A percentile compares a stretch with the other conserved stretches of the same genome.
phyloP scores from a whole-genome alignment of 2,888 invertebrate genomes.

The Idaea biselata region DNA sequence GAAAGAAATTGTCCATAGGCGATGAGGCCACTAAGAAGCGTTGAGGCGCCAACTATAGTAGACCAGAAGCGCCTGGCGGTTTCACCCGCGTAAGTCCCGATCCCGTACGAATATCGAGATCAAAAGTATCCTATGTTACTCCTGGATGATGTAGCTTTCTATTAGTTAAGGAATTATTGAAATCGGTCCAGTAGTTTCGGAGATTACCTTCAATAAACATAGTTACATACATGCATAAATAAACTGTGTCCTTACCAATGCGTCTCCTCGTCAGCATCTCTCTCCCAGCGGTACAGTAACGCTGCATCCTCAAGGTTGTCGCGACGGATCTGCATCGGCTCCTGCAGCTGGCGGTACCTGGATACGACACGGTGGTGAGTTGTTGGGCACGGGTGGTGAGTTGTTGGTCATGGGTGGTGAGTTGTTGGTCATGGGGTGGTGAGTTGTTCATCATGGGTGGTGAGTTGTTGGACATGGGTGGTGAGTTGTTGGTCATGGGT shows the following conservation, averaged over 20 bases:
- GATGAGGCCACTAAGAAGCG: too few relatives aligned
- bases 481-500: background rate
- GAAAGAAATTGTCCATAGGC: too few relatives aligned
- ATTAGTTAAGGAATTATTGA: too few relatives aligned
- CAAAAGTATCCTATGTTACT: too few relatives aligned
- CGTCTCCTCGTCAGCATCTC: slow-evolving; percentile 96
- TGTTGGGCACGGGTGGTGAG: background rate
- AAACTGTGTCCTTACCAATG: slow-evolving; percentile 92
- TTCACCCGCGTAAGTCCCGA: too few relatives aligned
- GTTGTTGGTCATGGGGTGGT: background rate
- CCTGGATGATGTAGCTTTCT: too few relatives aligned
- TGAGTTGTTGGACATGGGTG: background rate
- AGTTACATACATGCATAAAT: too few relatives aligned
- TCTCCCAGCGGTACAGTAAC: slow-evolving; percentile 91
- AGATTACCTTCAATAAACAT: too few relatives aligned
- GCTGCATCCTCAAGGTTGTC: slow-evolving; percentile 96
- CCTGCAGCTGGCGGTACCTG: slow-evolving; percentile 89
- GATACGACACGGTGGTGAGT: background rate
- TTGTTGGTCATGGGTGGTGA: background rate
- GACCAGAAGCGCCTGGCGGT: too few relatives aligned
- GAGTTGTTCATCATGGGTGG: background rate
- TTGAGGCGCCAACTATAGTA: too few relatives aligned
- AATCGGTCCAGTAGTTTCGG: too few relatives aligned
- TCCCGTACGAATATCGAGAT: too few relatives aligned
- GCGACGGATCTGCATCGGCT: slow-evolving; percentile 93